A percentile compares a stretch with the other conserved stretches of the same genome.
Evolutionary conservation across 2,888 invertebrate species (phyloP).

Genomic region (Macaria notata): DNA sequence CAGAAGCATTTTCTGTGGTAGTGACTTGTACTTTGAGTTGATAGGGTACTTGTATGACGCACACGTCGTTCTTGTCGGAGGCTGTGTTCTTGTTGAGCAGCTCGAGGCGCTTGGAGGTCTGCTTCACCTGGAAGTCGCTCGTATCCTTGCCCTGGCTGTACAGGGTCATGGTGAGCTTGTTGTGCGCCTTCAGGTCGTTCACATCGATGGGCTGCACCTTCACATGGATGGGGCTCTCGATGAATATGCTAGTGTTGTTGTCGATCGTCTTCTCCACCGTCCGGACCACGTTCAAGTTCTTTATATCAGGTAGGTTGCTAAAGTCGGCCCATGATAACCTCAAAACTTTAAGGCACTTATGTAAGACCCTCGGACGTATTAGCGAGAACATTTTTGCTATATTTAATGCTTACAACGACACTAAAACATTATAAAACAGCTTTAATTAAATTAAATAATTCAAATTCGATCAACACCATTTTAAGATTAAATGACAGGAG

Average conservation of each 20-base stretch:
- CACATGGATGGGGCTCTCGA: slow-evolving; percentile 78
- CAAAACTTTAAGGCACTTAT: slow-evolving; percentile 77
- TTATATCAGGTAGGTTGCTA: slow-evolving; percentile 68
- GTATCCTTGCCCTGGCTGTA: slow-evolving; percentile 72
- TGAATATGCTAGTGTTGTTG: slow-evolving; percentile 71
- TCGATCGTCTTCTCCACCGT: slow-evolving; percentile 77
- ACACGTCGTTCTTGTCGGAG: slow-evolving; percentile 69
- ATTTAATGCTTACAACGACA: slow-evolving; percentile 24
- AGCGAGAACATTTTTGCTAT: slow-evolving; percentile 63
- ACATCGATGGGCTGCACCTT: slow-evolving; percentile 75
- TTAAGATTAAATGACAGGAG: slow-evolving; percentile 44
- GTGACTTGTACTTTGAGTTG: slow-evolving; percentile 72
- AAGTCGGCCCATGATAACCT: slow-evolving; percentile 75
- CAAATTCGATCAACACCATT: slow-evolving; percentile 35
- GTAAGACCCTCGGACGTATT: slow-evolving; percentile 62
- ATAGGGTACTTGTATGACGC: slow-evolving; percentile 75
- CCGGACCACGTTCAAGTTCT: slow-evolving; percentile 70
- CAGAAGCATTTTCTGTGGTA: slow-evolving; percentile 69
- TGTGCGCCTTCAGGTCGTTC: slow-evolving; percentile 68
- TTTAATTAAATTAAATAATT: slow-evolving; percentile 47
- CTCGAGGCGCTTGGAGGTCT: slow-evolving; percentile 72
- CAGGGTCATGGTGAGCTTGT: slow-evolving; percentile 71
- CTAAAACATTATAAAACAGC: slow-evolving; percentile 43
- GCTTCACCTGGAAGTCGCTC: slow-evolving; percentile 75
- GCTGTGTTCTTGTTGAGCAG: slow-evolving; percentile 68